Evolutionary conservation across 2,113 vertebrate species (phyloP), one percentile per base, ranked within the genome.

Genomic region (Todiramphus chloris): DNA sequence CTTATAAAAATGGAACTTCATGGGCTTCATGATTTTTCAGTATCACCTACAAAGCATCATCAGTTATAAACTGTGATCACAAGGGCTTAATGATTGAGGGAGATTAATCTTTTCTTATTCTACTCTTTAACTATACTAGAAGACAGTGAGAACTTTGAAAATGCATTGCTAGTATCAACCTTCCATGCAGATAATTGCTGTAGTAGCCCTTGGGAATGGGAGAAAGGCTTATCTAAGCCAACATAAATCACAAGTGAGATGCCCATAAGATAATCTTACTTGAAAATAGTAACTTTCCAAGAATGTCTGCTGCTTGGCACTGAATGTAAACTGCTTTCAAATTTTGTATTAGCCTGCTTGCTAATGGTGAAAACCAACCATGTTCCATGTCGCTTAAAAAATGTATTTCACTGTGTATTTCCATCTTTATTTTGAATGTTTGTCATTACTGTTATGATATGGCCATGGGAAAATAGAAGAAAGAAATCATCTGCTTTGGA

Each of bases 171-270:
- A 11, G 10, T 60, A 87, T 58, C 48, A 62, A 60, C 24, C 64
- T 92, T 77, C 46, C 60, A 44, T 21, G 30, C 70, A 89, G 67
- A 69, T 93, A 91, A 89, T 91, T 89, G 48, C 58, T 92, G 51
- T 37, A 74, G 75, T 80, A 77, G 73, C 88, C 83, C 68, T 87
- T 91, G 87, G 74, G 77, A 91, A 89, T 72, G 43, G 66, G 43
- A 79, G 21, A 72, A 39, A 68, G 62, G 58, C 37, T 93, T 83
- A 82, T 78, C 80, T 53, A 62, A 93, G 60, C 64, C 80, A 92
- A 76, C 37, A 73, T 62, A 94, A 93, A 86, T 90, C 80, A 90
- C 30, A 41, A 80, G 33, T 70, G 80, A 92, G 82, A 83, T 76
- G 41, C 48, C 79, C 43, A 55, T 66, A 73, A 92, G 84, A 89